Percentiles rank a stretch among this genome's conserved stretches.
These are phyloP conservation scores for Drosophila maculinotata DNA, from an alignment of 2,888 invertebrate genomes.

Conservation along the genomic window DNA sequence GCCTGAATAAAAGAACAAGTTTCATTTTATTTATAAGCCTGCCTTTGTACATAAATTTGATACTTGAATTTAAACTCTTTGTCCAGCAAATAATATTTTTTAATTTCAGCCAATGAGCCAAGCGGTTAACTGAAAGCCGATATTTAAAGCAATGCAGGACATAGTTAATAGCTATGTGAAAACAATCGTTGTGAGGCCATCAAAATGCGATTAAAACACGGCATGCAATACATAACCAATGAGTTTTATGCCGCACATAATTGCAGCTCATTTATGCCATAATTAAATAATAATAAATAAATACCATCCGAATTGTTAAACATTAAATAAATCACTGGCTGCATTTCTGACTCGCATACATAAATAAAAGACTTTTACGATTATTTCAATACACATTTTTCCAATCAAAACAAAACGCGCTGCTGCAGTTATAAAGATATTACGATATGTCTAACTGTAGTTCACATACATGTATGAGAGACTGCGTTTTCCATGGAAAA, in stretches of 20 bases:
- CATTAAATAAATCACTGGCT: slow-evolving; percentile 60
- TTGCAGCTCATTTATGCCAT: slow-evolving; percentile 41
- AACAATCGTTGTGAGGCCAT: slow-evolving; percentile 6
- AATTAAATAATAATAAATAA: slow-evolving; percentile 66
- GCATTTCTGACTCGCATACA: slow-evolving; percentile 38
- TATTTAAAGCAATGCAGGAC: background rate
- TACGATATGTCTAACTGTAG: slow-evolving; percentile 42
- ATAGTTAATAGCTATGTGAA: slow-evolving; percentile 4
- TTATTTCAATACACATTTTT: slow-evolving; percentile 31
- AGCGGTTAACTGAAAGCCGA: background rate
- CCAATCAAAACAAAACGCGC: slow-evolving; percentile 52
- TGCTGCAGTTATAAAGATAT: slow-evolving; percentile 33
- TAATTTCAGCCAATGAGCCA: no score
- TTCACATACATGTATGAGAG: background rate
- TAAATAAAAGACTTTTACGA: slow-evolving; percentile 29
- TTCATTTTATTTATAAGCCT: no score
- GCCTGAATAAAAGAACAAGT: no score
- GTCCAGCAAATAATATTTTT: background rate
- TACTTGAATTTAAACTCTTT: background rate
- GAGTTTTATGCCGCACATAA: slow-evolving; percentile 32
- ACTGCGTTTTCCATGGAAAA: slow-evolving; percentile 46
- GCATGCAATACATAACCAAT: slow-evolving; percentile 32
- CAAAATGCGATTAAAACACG: slow-evolving; percentile 42
- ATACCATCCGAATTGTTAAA: slow-evolving; percentile 23
- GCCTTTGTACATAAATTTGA: no score